These are phyloP conservation scores for Aleadryas rufinucha DNA, from an alignment of 2,113 vertebrate species.

Conservation along the genomic window DNA sequence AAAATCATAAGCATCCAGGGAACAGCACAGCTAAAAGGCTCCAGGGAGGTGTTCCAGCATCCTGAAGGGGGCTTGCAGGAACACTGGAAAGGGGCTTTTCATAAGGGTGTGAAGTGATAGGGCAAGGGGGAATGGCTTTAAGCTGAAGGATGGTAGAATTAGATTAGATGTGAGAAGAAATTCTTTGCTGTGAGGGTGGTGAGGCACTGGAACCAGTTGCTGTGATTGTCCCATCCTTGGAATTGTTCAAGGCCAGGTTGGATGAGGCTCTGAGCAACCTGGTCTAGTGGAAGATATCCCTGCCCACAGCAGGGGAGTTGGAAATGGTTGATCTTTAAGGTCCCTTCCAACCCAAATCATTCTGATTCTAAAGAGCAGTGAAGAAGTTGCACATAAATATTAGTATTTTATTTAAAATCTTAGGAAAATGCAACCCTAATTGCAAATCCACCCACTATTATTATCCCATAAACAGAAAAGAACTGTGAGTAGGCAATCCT, in stretches of 20 bases:
- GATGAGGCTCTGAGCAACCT: neutral
- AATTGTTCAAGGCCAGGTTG: neutral
- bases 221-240: neutral
- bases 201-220: neutral
- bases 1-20: neutral
- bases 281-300: neutral
- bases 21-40: neutral
- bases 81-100: neutral
- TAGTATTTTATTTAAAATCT: conserved; percentile 26
- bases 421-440: conserved; percentile 36
- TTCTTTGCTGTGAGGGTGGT: neutral
- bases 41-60: neutral
- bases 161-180: neutral
- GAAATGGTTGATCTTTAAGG: neutral
- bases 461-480: conserved; percentile 9
- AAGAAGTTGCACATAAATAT: neutral
- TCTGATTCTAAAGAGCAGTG: neutral
- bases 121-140: neutral
- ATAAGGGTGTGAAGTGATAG: neutral
- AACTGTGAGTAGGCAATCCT: neutral
- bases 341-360: neutral
- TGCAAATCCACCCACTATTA: conserved; percentile 21
- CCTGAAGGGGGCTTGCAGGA: neutral
- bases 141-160: neutral
- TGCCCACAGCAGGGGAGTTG: neutral